A percentile compares a stretch with the other conserved stretches of the same genome.
These are phyloP conservation scores for Scolopax mira DNA, from an alignment of 2,113 vertebrate genomes.

Conservation along the genomic window DNA sequence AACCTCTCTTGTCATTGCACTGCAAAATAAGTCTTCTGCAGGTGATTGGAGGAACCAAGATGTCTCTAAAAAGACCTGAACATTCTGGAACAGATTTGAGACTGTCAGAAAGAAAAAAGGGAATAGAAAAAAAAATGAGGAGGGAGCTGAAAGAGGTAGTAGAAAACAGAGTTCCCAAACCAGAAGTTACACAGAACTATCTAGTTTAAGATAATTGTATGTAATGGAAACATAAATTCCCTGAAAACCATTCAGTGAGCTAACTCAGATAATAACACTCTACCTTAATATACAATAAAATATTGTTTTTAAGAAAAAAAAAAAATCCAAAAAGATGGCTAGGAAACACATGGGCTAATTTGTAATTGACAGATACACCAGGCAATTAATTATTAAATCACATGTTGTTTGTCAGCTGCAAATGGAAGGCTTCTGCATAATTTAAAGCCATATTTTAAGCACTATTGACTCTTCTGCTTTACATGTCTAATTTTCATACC, in stretches of 20 bases:
- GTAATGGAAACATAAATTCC: background rate
- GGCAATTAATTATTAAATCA: slow-evolving; percentile 58
- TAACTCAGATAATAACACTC: background rate
- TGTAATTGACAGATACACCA: background rate
- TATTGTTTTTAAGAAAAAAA: background rate
- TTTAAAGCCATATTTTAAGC: slow-evolving; percentile 1
- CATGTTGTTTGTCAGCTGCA: slow-evolving; percentile 4
- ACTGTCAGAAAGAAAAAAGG: background rate
- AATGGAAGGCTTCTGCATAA: slow-evolving; percentile 47
- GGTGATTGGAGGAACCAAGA: background rate
- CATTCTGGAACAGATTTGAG: background rate
- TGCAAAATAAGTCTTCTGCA: background rate
- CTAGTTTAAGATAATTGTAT: background rate
- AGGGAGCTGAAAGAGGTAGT: background rate
- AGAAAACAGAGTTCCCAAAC: background rate
- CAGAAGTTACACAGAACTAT: background rate
- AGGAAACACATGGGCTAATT: background rate
- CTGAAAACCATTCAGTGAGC: background rate
- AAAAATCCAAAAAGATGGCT: background rate
- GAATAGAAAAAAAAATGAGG: too few relatives aligned
- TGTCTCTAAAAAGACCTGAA: background rate
- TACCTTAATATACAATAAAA: background rate
- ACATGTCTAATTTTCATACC: background rate
- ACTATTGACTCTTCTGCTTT: background rate
- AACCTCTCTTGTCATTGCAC: background rate